phyloP scores from a whole-genome alignment of 2,113 vertebrate species.

The Chloebia gouldiae region DNA sequence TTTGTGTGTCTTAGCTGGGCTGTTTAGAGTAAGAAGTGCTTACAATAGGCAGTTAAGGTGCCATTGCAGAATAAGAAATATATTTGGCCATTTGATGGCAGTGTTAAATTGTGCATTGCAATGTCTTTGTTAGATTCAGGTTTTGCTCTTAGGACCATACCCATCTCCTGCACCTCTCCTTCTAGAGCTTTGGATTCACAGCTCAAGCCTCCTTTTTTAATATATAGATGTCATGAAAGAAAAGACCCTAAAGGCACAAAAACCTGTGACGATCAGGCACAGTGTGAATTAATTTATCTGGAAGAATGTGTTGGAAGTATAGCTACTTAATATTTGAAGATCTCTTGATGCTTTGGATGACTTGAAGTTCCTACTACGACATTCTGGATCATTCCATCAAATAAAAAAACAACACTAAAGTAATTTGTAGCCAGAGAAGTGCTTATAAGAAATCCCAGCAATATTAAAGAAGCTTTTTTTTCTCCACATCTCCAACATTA shows the following conservation, averaged over 20 bases:
- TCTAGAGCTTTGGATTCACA: not conserved
- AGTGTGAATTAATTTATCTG: not conserved
- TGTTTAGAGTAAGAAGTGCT: not conserved
- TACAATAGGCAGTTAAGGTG: not conserved
- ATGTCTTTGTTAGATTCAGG: not conserved
- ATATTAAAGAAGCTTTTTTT: not conserved
- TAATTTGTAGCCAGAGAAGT: not conserved
- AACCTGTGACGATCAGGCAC: not conserved
- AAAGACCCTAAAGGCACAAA: not conserved
- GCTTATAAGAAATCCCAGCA: not conserved
- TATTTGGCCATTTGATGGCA: slow-evolving; percentile 55
- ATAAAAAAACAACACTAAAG: not conserved
- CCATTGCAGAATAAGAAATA: not conserved
- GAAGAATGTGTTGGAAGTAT: not conserved
- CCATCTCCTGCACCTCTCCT: not conserved
- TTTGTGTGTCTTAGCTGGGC: not conserved
- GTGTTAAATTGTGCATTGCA: slow-evolving; percentile 39
- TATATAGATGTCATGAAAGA: not conserved
- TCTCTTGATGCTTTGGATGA: not conserved
- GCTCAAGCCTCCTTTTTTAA: not conserved
- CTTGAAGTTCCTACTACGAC: not conserved
- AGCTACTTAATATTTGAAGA: not conserved
- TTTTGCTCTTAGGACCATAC: not conserved
- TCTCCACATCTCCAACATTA: not conserved
- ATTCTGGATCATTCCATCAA: not conserved